Evolutionary conservation across 2,113 vertebrate species (phyloP).

Genomic region (Xerus inauris): DNA sequence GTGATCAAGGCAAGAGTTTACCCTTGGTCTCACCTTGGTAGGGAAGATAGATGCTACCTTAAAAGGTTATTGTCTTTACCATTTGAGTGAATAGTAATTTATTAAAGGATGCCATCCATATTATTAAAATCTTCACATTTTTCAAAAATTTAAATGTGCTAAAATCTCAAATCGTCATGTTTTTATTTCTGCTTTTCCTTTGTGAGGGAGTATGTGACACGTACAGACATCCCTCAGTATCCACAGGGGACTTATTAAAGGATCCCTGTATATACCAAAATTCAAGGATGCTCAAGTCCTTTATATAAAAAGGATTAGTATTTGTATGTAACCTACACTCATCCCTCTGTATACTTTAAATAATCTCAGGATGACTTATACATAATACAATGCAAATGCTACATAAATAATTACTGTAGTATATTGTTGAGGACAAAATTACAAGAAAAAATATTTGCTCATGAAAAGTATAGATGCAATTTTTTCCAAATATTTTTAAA

Average conservation of each 20-base stretch:
- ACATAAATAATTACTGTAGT: neutral
- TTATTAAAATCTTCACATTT: neutral
- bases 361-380: neutral
- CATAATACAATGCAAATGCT: neutral
- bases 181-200: neutral
- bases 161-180: neutral
- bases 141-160: neutral
- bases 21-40: neutral
- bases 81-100: neutral
- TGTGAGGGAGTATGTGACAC: neutral
- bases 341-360: neutral
- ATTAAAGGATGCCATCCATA: neutral
- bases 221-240: neutral
- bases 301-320: neutral
- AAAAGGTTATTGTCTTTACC: neutral
- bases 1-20: neutral
- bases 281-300: neutral
- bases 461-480: neutral
- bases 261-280: neutral
- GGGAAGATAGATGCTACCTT: neutral
- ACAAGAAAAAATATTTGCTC: neutral
- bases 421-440: neutral
- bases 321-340: neutral
- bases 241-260: neutral
- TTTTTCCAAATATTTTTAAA: no score